Evolutionary conservation across 2,797 vertebrate species (phyloP).

Genomic region (Rousettus madagascariensis): DNA sequence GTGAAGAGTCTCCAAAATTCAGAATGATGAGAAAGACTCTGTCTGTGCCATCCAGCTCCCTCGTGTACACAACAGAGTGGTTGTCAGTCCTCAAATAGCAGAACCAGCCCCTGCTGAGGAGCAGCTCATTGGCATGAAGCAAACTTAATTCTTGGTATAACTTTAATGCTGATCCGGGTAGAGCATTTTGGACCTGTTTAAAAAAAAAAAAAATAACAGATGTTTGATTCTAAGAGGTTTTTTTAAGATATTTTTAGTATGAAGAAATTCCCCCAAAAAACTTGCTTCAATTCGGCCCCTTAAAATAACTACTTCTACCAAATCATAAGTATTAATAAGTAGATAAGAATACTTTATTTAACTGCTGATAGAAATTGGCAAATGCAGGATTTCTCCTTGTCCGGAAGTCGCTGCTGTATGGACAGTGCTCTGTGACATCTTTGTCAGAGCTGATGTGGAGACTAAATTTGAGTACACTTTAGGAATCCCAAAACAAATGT

Average conservation of each 20-base stretch:
- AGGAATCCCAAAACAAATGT: background rate
- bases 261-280: background rate
- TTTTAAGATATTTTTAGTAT: background rate
- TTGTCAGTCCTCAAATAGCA: constrained; percentile 89
- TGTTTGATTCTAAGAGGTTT: background rate
- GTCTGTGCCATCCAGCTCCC: constrained; percentile 92
- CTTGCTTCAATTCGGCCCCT: constrained; percentile 6
- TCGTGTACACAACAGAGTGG: constrained; percentile 88
- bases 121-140: constrained; percentile 87
- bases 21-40: constrained; percentile 91
- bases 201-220: background rate
- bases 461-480: background rate
- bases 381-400: background rate
- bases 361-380: background rate
- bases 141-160: constrained; percentile 89
- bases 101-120: constrained; percentile 93
- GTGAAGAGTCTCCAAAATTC: constrained; percentile 88
- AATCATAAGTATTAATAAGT: background rate
- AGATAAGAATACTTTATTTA: background rate
- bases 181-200: constrained; percentile 87
- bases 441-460: background rate
- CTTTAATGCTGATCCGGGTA: constrained; percentile 86
- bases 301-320: constrained; percentile 34
- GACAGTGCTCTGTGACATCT: no score
- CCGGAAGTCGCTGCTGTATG: background rate